phyloP scores from a whole-genome alignment of 2,113 vertebrate species.

The Leucopsar rothschildi region DNA sequence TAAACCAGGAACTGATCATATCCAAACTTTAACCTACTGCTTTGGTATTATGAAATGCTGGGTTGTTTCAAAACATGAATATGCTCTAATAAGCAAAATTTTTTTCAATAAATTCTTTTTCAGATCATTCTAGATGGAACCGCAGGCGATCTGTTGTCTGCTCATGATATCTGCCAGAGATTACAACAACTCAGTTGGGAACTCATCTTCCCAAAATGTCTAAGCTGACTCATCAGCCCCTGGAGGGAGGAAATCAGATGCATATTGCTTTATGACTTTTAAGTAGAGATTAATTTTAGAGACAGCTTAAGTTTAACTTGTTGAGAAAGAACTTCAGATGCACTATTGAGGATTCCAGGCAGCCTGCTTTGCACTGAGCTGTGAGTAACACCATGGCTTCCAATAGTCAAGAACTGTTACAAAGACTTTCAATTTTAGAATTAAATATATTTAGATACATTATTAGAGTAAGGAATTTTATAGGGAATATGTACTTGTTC shows the following conservation, averaged over 20 bases:
- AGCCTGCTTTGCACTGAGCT: neutral
- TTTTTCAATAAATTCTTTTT: constrained; percentile 27
- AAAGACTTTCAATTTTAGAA: constrained; percentile 31
- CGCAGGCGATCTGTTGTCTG: constrained; percentile 55
- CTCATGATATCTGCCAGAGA: constrained; percentile 44
- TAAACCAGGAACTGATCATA: constrained; percentile 25
- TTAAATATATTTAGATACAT: constrained; percentile 1
- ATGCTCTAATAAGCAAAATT: constrained; percentile 26
- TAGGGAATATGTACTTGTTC: constrained; percentile 23
- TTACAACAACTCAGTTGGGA: neutral
- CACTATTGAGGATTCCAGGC: neutral
- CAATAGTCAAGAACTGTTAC: constrained; percentile 2
- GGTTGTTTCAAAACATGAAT: constrained; percentile 23
- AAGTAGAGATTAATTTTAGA: constrained; percentile 1
- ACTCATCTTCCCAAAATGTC: neutral
- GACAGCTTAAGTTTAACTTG: neutral
- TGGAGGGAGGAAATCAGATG: constrained; percentile 15
- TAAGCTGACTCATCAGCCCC: neutral
- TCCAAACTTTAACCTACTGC: constrained; percentile 47
- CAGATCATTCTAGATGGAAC: constrained; percentile 73
- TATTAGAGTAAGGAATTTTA: constrained; percentile 18
- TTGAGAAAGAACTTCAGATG: neutral
- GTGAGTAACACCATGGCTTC: neutral
- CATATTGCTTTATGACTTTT: neutral
- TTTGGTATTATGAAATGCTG: constrained; percentile 33